These are phyloP conservation scores for Orthonychiurus folsomi DNA, from an alignment of 2,888 invertebrate genomes.

Conservation along the genomic window DNA sequence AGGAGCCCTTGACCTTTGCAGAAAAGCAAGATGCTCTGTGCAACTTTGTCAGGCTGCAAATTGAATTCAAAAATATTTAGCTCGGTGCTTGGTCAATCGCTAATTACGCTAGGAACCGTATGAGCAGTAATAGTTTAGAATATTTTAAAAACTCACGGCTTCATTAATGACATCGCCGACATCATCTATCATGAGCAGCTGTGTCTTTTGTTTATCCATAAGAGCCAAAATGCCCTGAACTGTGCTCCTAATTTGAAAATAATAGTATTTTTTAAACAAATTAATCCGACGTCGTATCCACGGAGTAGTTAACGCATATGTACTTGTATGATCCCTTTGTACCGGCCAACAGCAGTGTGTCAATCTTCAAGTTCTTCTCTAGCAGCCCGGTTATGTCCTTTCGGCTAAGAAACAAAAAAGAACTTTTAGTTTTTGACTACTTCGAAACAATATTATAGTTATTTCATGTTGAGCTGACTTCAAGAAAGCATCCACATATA, in stretches of 20 bases:
- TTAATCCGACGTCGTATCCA: no score
- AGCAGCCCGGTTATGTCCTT: conserved; percentile 56
- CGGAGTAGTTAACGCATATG: no score
- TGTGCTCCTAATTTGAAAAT: conserved; percentile 53
- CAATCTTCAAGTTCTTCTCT: conserved; percentile 58
- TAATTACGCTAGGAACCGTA: background rate
- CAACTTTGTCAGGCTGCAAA: conserved; percentile 72
- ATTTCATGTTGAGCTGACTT: conserved; percentile 56
- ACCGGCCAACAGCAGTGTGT: conserved; percentile 72
- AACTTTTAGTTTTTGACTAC: no score
- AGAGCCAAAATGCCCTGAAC: conserved; percentile 70
- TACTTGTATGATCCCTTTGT: conserved; percentile 59
- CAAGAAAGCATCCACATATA: conserved; percentile 71
- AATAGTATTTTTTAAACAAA: no score
- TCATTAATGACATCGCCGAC: conserved; percentile 81
- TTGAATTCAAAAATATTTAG: conserved; percentile 7
- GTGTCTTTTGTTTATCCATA: conserved; percentile 70
- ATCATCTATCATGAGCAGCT: conserved; percentile 72
- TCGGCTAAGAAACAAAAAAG: conserved; percentile 49
- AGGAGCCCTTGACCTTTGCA: conserved; percentile 78
- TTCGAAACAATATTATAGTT: background rate
- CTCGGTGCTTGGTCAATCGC: background rate
- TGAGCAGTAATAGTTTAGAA: no score
- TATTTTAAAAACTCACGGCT: conserved; percentile 56
- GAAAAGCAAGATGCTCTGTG: conserved; percentile 75